Evolutionary conservation across 2,797 vertebrate species (phyloP).

Genomic region (Notamacropus eugenii): DNA sequence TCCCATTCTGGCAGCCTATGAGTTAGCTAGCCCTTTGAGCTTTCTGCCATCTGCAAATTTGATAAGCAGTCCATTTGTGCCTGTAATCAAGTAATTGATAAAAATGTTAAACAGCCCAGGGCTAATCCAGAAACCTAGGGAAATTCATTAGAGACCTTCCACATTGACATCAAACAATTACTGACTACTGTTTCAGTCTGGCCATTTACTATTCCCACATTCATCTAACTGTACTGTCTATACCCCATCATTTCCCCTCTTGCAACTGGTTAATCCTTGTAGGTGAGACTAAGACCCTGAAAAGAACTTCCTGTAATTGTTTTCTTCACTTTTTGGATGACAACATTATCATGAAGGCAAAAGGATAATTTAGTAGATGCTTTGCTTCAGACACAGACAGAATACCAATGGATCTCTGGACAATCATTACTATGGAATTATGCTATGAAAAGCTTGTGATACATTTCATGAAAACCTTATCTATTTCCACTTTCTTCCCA

Average conservation of each 20-base stretch:
- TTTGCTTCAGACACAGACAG: neutral
- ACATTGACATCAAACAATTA: neutral
- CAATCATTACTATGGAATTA: neutral
- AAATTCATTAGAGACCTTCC: neutral
- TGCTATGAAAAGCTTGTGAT: neutral
- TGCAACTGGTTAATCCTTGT: neutral
- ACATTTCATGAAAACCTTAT: neutral
- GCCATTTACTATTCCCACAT: neutral
- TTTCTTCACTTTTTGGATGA: neutral
- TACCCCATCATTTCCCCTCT: neutral
- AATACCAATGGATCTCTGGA: neutral
- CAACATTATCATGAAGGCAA: neutral
- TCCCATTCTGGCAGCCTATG: neutral
- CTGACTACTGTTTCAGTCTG: neutral
- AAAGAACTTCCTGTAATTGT: neutral
- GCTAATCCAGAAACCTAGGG: neutral
- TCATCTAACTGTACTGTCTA: neutral
- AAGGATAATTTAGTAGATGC: neutral
- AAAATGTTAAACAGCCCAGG: neutral
- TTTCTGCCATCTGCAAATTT: neutral
- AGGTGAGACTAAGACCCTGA: neutral
- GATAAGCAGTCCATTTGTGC: neutral
- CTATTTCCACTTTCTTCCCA: neutral
- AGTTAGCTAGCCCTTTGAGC: neutral
- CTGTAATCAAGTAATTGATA: neutral